Conservation (phyloP, 2,113 vertebrate species). For the Megalops atlanticus region DNA sequence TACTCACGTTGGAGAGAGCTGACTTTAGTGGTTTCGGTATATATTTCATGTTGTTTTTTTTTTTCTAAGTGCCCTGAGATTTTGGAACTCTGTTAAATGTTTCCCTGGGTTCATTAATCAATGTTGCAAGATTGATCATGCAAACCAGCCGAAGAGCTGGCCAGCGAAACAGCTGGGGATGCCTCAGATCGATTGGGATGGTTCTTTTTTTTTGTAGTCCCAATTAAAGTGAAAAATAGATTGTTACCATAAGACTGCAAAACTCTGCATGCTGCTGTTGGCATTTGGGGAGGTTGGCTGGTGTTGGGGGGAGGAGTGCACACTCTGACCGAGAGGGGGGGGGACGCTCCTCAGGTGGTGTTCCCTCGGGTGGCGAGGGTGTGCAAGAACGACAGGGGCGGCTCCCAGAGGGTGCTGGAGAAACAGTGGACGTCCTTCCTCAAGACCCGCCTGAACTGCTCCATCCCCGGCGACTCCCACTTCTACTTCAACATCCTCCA, state of each 20-base stretch:
- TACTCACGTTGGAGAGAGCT: not conserved
- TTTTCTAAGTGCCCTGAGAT: not conserved
- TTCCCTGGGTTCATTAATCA: not conserved
- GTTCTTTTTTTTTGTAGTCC: not conserved
- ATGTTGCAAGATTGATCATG: not conserved
- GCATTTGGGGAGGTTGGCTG: not conserved
- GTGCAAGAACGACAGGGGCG: constrained; percentile 95
- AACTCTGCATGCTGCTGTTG: no score
- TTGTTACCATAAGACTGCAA: not conserved
- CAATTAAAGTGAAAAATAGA: not conserved
- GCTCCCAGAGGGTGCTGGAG: constrained; percentile 94
- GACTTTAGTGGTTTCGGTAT: not conserved
- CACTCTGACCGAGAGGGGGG: not conserved
- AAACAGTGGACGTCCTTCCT: constrained; percentile 99
- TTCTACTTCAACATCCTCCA: constrained; percentile 99
- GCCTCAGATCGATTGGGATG: not conserved
- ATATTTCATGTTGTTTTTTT: not conserved
- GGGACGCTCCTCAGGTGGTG: constrained; percentile 77
- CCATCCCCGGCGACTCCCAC: constrained; percentile 95
- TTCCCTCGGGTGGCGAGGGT: constrained; percentile 95
- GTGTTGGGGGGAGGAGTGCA: not conserved
- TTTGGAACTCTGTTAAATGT: not conserved
- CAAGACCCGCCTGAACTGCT: constrained; percentile 95
- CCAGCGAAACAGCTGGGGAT: not conserved
- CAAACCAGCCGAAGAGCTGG: not conserved